Conservation (phyloP, 2,888 invertebrate species). For the Heliconius erato region DNA sequence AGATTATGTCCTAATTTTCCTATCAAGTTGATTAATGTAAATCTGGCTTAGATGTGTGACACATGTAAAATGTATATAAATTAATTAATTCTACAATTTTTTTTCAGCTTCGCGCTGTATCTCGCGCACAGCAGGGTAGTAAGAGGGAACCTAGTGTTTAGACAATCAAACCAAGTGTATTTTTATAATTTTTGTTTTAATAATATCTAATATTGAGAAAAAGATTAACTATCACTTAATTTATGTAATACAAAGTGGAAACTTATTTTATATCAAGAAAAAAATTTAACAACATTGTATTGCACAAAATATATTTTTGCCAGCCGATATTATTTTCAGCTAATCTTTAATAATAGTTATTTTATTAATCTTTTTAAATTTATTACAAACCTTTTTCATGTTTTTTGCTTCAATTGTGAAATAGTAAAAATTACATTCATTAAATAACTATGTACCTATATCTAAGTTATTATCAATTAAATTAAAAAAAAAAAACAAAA, state of each 20-base stretch:
- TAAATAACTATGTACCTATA: neutral
- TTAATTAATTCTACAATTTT: too few relatives aligned
- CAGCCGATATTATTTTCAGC: neutral
- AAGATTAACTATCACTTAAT: neutral
- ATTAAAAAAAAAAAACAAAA: neutral
- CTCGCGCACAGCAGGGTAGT: too few relatives aligned
- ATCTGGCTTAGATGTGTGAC: neutral
- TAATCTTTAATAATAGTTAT: neutral
- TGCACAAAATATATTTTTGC: neutral
- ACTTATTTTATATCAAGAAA: neutral
- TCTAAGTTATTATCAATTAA: neutral
- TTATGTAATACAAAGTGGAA: constrained; percentile 20
- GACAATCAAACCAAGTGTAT: too few relatives aligned
- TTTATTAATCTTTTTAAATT: neutral
- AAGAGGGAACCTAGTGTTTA: too few relatives aligned
- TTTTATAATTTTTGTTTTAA: neutral
- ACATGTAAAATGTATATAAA: neutral
- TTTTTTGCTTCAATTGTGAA: neutral
- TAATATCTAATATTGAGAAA: neutral
- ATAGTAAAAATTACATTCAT: too few relatives aligned
- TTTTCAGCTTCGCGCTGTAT: too few relatives aligned
- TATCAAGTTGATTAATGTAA: constrained; percentile 48
- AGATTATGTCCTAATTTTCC: constrained; percentile 77
- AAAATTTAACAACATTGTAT: constrained; percentile 19
- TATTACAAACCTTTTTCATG: neutral